Base-by-base conservation (phyloP, 1,140 invertebrate genomes). In the Aethina tumida region DNA sequence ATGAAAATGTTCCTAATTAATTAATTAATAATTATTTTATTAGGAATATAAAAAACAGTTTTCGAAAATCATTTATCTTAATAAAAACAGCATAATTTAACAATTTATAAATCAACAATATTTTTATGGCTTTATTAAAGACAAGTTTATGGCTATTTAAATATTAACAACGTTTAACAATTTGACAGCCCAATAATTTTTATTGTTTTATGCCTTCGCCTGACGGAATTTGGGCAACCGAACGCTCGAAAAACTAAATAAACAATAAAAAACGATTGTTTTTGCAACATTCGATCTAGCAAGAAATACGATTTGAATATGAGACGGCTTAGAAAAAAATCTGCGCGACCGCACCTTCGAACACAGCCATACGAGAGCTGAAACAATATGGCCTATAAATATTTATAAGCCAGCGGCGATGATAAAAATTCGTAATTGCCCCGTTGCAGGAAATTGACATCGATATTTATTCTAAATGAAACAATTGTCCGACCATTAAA, bases 221-320 rank as follows among this genome's bases (percentile, higher is more conserved):
- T 27, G 16, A n/a, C 14, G 14, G 16, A 15, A 24, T 14, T 24
- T 24, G 15, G 33, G 22, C 17, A 13, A 14, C 26, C 35, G 21
- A n/a, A n/a, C n/a, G n/a, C n/a, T 30, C 29, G 14, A 14, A 4
- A 15, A 30, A 30, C 9, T 6, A 12, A 1, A 37, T 16, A 19
- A 37, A 28, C 35, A 28, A 17, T 37, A 37, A 26, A 37, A 37
- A 37, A 18, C 29, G 15, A 16, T 14, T 27, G 25, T 37, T 14
- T 26, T 19, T 37, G 29, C 18, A 37, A 26, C 24, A 37, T 37
- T n/a, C n/a, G n/a, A n/a, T n/a, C n/a, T n/a, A n/a, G 35, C 26
- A 37, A 37, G 27, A 37, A 37, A 33, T 28, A 35, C 35, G 24
- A 28, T 37, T 37, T 37, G 27, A 37, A n/a, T n/a, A 37, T 37